Evolutionary conservation across 2,113 vertebrate species (phyloP).

Genomic region (Pampusana beccarii): DNA sequence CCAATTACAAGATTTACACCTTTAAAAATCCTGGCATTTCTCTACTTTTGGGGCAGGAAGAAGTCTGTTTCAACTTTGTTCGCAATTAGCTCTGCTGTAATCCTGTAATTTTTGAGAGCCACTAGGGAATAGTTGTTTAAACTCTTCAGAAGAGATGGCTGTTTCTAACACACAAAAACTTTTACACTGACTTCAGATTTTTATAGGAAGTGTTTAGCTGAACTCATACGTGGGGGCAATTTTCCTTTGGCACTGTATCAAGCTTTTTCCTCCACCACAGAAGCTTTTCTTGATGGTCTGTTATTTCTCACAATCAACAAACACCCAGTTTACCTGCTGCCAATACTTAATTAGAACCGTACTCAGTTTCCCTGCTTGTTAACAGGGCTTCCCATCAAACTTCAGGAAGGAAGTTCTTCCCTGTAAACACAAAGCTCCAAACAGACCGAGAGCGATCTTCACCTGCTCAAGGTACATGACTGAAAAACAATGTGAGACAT

Average conservation of each 20-base stretch:
- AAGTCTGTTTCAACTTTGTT: background rate
- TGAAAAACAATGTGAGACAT: rapidly evolving
- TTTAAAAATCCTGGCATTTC: background rate
- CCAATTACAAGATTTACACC: background rate
- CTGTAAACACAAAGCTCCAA: background rate
- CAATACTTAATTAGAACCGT: background rate
- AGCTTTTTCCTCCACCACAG: background rate
- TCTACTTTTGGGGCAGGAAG: background rate
- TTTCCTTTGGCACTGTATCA: background rate
- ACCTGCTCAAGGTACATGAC: background rate
- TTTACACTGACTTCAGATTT: background rate
- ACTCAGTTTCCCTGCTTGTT: background rate
- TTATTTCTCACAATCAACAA: background rate
- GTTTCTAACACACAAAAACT: background rate
- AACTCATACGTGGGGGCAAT: background rate
- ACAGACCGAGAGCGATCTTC: background rate
- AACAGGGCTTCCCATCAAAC: background rate
- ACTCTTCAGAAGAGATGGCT: background rate
- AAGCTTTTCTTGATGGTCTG: background rate
- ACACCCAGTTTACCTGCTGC: background rate
- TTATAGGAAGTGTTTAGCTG: background rate
- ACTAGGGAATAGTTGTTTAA: background rate
- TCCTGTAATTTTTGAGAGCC: background rate
- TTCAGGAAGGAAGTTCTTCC: slow-evolving; percentile 22
- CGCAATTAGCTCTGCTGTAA: background rate